These are phyloP conservation scores for Chelonoidis abingdonii DNA, from an alignment of 2,113 vertebrate genomes.

Conservation along the genomic window DNA sequence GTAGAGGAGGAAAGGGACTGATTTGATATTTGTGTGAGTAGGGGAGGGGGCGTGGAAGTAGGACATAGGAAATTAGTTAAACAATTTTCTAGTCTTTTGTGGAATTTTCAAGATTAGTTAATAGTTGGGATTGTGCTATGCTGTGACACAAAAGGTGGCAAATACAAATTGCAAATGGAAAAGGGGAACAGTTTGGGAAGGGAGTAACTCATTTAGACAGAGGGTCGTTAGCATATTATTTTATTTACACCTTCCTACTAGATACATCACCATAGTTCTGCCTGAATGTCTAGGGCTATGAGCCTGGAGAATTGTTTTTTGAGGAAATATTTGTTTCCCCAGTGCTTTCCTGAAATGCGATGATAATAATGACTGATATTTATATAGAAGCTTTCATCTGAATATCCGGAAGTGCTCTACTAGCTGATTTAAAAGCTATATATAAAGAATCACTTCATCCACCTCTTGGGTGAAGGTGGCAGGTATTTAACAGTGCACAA, in stretches of 20 bases:
- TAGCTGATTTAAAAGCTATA: background rate
- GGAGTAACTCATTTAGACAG: background rate
- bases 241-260: background rate
- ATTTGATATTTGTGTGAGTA: background rate
- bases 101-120: background rate
- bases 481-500: background rate
- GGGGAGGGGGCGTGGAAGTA: background rate
- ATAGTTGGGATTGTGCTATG: background rate
- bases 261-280: no score
- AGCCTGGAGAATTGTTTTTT: background rate
- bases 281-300: background rate
- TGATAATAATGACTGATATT: background rate
- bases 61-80: background rate
- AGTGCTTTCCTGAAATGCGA: background rate
- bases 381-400: background rate
- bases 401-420: background rate
- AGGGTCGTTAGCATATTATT: background rate
- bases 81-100: background rate
- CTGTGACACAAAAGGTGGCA: background rate
- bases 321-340: background rate
- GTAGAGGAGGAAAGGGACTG: accelerated
- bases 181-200: background rate
- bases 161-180: background rate
- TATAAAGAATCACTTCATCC: background rate
- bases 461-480: background rate